phyloP scores from a whole-genome alignment of 2,113 vertebrate genomes.

The Geococcyx californianus region DNA sequence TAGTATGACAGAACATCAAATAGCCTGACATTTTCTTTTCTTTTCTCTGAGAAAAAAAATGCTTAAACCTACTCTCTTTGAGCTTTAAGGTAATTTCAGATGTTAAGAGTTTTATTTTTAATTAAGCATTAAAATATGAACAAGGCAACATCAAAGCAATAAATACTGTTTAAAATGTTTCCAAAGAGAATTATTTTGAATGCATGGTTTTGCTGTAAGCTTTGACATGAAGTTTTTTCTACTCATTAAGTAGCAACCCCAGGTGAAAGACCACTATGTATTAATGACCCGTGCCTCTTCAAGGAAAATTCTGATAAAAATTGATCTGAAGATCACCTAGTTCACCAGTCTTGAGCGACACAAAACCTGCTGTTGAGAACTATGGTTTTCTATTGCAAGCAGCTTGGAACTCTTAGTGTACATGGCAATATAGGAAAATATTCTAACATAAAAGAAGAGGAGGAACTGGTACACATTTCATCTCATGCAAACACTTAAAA shows the following conservation, averaged over 20 bases:
- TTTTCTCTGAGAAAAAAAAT: not conserved
- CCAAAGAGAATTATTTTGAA: conserved; percentile 41
- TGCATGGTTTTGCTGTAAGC: conserved; percentile 4
- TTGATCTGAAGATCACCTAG: not conserved
- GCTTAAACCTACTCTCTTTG: not conserved
- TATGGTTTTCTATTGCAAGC: fast-evolving
- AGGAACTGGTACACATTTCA: not conserved
- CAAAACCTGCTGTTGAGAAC: not conserved
- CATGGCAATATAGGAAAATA: not conserved
- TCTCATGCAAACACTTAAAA: conserved; percentile 8
- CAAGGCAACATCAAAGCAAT: conserved; percentile 59
- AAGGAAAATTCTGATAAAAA: not conserved
- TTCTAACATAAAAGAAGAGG: not conserved
- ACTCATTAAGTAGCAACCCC: not conserved
- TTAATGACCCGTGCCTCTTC: not conserved
- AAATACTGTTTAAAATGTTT: conserved; percentile 44
- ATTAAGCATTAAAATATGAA: conserved; percentile 46
- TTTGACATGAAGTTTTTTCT: not conserved
- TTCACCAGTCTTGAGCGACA: not conserved
- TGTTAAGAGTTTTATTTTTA: conserved; percentile 49
- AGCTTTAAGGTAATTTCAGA: conserved; percentile 30
- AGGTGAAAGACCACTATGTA: not conserved
- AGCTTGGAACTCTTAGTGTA: not conserved
- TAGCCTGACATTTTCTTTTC: not conserved
- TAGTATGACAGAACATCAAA: conserved; percentile 28